A percentile compares a stretch with the other conserved stretches of the same genome.
phyloP scores from a whole-genome alignment of 2,797 vertebrate species.

The Gallinago stenura region DNA sequence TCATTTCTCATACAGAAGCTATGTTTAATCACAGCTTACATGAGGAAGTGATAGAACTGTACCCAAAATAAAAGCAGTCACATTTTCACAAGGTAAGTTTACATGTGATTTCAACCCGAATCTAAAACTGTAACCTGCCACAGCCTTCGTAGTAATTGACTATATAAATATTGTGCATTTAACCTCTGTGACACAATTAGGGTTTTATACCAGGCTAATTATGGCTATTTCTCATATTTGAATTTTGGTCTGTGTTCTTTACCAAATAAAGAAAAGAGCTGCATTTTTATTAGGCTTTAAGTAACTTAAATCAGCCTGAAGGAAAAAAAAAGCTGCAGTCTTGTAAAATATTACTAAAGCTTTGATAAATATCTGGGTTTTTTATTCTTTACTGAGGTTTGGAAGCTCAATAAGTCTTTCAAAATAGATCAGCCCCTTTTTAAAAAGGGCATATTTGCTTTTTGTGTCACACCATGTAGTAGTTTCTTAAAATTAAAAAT shows the following conservation, averaged over 20 bases:
- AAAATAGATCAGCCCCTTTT: background rate
- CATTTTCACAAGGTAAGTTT: background rate
- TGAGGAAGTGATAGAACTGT: background rate
- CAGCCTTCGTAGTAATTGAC: background rate
- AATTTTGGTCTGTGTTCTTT: background rate
- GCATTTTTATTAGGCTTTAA: background rate
- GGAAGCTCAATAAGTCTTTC: background rate
- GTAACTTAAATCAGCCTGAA: background rate
- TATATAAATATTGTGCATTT: background rate
- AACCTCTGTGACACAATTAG: background rate
- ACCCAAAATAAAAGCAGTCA: background rate
- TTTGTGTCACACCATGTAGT: background rate
- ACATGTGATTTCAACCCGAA: background rate
- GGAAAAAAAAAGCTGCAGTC: background rate
- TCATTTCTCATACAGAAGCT: background rate
- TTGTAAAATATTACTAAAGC: background rate
- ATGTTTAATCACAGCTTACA: background rate
- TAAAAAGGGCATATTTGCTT: background rate
- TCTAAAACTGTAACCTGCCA: background rate
- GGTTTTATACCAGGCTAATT: background rate
- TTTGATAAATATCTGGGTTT: background rate
- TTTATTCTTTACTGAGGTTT: background rate
- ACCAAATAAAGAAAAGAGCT: background rate
- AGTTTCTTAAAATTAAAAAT: background rate
- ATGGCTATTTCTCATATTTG: background rate